These are phyloP conservation scores for Otis tarda DNA, from an alignment of 2,113 vertebrate genomes.

Conservation along the genomic window DNA sequence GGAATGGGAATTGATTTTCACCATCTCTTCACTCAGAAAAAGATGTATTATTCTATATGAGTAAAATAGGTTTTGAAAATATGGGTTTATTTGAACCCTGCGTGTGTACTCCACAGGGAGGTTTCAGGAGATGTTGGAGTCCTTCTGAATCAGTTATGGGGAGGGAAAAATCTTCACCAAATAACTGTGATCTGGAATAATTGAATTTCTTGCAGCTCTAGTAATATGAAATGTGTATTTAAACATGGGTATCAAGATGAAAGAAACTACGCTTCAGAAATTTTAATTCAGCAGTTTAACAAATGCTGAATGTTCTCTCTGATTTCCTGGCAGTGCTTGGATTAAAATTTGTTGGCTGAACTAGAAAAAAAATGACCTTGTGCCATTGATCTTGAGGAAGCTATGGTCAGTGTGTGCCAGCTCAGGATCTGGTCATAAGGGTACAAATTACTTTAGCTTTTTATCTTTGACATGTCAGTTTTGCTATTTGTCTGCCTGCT, in stretches of 20 bases:
- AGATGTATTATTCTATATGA: background rate
- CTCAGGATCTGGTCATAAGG: background rate
- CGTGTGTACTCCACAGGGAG: background rate
- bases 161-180: background rate
- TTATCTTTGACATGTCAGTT: constrained; percentile 37
- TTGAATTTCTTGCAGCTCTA: background rate
- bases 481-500: constrained; percentile 51
- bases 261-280: background rate
- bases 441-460: constrained; percentile 44
- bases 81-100: background rate
- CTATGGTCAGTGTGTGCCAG: background rate
- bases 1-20: background rate
- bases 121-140: background rate
- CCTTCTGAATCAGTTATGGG: background rate
- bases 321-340: background rate
- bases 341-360: constrained; percentile 13
- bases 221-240: background rate
- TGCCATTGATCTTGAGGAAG: background rate
- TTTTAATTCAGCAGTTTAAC: background rate
- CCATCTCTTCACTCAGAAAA: background rate
- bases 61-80: background rate
- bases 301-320: background rate
- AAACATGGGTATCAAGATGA: background rate
- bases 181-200: background rate
- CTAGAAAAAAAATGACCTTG: background rate